phyloP scores from a whole-genome alignment of 2,797 vertebrate genomes.

The Pitangus sulphuratus region DNA sequence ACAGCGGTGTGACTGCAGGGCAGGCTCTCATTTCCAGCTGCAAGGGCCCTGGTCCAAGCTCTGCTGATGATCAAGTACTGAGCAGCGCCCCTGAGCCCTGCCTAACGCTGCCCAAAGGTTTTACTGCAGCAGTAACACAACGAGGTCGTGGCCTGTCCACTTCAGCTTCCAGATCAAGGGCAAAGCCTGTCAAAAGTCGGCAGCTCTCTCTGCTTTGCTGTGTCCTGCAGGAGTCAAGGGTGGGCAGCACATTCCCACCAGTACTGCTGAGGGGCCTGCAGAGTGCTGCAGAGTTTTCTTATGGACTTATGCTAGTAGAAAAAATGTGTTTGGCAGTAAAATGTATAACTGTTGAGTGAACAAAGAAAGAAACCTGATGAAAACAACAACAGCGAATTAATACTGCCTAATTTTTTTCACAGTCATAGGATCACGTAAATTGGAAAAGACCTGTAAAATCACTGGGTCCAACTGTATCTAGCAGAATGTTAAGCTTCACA shows the following conservation, averaged over 20 bases:
- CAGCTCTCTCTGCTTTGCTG: not conserved
- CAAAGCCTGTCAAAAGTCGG: not conserved
- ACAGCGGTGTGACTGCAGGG: accelerated
- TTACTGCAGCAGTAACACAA: not conserved
- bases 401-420: not conserved
- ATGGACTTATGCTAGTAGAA: not conserved
- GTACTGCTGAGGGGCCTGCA: not conserved
- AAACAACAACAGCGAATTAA: not conserved
- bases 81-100: not conserved
- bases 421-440: not conserved
- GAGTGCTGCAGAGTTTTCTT: not conserved
- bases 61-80: not conserved
- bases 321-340: not conserved
- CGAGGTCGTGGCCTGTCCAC: accelerated
- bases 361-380: not conserved
- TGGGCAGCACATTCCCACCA: not conserved
- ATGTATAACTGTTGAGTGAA: not conserved
- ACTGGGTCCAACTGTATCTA: not conserved
- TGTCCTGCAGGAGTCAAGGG: not conserved
- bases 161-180: not conserved
- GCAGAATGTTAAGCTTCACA: not conserved
- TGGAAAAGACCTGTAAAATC: not conserved
- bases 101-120: accelerated
- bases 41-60: not conserved
- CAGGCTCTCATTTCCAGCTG: not conserved